Base-by-base conservation (phyloP, 2,797 vertebrate genomes). In the Gymnoscopelus microlampas region DNA sequence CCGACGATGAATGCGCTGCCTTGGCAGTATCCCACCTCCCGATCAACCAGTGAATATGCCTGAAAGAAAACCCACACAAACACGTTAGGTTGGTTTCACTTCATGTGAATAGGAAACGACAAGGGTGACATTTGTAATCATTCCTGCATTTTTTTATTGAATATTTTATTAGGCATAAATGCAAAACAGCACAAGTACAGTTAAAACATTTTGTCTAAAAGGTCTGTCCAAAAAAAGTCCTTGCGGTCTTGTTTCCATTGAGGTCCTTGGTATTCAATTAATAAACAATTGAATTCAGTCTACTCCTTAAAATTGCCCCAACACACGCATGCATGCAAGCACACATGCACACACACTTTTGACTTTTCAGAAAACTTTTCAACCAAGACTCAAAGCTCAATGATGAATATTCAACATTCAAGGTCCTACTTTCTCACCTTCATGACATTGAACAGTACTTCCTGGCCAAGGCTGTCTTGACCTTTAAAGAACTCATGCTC, bases 361-460 rank as follows among this genome's bases (percentile, higher is more conserved):
- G 26, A 29, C 44, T 54, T 48, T n/a, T 10, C 10, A 10, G 26
- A 29, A 26, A 54, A 50, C 53, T 5, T 65, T 56, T 32, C 48
- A 24, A 35, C 50, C 29, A 53, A 51, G n/a, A 15, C 15, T 14
- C 14, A 49, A 49, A 19, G 63, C 29, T 53, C 54, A 29, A 47
- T 19, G 61, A 26, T 10, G 14, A 53, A 44, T 35, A 3, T 8
- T 15, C 14, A 47, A 39, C 13, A 3, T 1, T 53, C 24, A 29
- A 51, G 32, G 19, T 55, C 24, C 26, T 15, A 61, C 60, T 5
- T 5, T 1, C 91, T 92, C 88, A 98, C 98, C 97, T 99, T 99
- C 98, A 99, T 99, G 78, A 99, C 97, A 14, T 99, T 99, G 91
- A 99, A 99, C 81, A 99, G 96, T 85, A 98, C 97, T 71, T 99